Evolutionary conservation across 2,113 vertebrate species (phyloP).

Genomic region (Odontesthes bonariensis): DNA sequence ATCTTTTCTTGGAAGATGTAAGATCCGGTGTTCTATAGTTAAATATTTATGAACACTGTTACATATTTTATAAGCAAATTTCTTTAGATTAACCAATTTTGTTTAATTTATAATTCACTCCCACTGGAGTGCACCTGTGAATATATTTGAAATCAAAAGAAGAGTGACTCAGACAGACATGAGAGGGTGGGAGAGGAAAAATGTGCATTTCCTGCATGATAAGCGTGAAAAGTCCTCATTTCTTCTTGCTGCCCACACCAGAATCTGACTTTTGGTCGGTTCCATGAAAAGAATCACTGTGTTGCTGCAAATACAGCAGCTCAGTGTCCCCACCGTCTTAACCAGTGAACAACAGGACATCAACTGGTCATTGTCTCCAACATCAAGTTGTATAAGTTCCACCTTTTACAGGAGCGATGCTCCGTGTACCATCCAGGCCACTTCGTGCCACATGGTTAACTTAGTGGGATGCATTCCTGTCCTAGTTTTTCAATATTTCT

Average conservation of each 20-base stretch:
- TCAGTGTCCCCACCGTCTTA: neutral
- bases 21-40: neutral
- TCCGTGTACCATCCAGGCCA: too few relatives aligned
- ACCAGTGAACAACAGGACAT: neutral
- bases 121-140: constrained; percentile 16
- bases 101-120: constrained; percentile 45
- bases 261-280: neutral
- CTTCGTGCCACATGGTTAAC: too few relatives aligned
- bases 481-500: too few relatives aligned
- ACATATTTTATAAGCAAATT: constrained; percentile 35
- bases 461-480: too few relatives aligned
- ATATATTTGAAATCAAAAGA: constrained; percentile 38
- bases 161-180: neutral
- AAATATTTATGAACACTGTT: constrained; percentile 30
- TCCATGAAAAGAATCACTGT: neutral
- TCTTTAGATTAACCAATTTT: constrained; percentile 38
- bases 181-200: neutral
- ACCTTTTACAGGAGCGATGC: too few relatives aligned
- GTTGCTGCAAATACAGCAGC: too few relatives aligned
- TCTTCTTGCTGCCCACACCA: neutral
- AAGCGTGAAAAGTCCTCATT: neutral
- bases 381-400: too few relatives aligned
- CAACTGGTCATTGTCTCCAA: too few relatives aligned
- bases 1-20: neutral
- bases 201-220: neutral